Base-by-base conservation (phyloP, 2,797 vertebrate genomes). In the Scyliorhinus canicula region DNA sequence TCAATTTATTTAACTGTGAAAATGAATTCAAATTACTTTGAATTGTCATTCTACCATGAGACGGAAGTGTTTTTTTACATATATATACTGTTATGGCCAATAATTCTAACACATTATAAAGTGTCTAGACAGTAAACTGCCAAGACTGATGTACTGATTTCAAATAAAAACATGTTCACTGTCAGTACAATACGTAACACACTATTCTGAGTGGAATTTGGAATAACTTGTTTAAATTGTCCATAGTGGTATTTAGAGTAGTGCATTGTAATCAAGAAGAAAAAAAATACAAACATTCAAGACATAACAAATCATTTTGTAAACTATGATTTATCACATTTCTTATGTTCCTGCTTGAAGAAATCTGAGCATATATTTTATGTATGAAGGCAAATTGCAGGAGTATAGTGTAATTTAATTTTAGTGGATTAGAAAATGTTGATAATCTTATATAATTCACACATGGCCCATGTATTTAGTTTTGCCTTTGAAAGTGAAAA, bases 1-100 rank as follows among this genome's bases (percentile, higher is more conserved):
- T 57, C 55, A 57, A n/a, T 88, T n/a, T 31, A 28, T 57, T 55
- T 88, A 31, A 4, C 28, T 88, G 85, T 57, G 35, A 88, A 28
- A 88, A 35, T 88, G 50, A 88, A 57, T 74, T 74, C 11, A n/a
- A 88, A 88, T 88, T 28, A 52, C 52, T 88, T 88, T 88, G 85
- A 88, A 88, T 55, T 88, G 16, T 88, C n/a, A 14, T n/a, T 85
- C 47, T 55, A 50, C 50, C n/a, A 52, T 26, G 26, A 52, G 47
- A 85, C 2, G 6, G 19, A 47, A 74, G 35, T 74, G 28, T 57
- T 88, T 88, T 55, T 14, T 57, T 35, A 24, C 2, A 16, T 84
- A 44, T 31, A 35, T 86, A 55, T 85, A 50, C 9, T 86, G 26
- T 31, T 31, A 14, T 52, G 57, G 57, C 57, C 19, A 63, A 40